phyloP scores from a whole-genome alignment of 2,888 invertebrate genomes.

The Carpatolechia fugitivella region DNA sequence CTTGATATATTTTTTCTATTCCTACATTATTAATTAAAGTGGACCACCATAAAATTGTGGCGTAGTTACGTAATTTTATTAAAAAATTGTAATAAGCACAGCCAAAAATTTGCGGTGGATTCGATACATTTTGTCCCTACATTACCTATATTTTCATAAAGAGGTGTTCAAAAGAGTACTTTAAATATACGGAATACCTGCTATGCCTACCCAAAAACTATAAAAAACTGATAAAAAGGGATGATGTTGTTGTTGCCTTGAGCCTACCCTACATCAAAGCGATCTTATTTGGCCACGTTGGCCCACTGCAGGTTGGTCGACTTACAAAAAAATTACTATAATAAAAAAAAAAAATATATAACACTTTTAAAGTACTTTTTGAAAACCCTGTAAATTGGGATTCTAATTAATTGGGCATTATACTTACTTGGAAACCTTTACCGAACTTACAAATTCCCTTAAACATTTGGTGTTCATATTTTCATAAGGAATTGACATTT shows the following conservation, averaged over 20 bases:
- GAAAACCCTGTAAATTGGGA: background rate
- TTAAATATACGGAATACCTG: too few species aligned
- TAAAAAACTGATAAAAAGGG: too few species aligned
- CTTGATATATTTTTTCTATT: constrained; percentile 13
- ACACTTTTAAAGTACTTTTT: background rate
- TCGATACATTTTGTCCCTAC: constrained; percentile 54
- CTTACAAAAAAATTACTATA: too few species aligned
- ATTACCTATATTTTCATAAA: background rate
- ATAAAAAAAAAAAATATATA: too few species aligned
- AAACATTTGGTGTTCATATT: background rate
- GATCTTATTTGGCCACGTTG: too few species aligned
- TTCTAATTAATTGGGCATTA: background rate
- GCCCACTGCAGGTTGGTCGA: too few species aligned
- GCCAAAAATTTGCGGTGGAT: constrained; percentile 71
- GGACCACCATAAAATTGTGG: constrained; percentile 52
- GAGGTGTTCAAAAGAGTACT: too few species aligned
- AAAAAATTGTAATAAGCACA: constrained; percentile 64
- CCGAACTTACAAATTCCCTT: background rate
- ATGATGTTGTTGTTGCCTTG: too few species aligned
- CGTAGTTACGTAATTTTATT: constrained; percentile 33
- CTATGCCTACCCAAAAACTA: too few species aligned
- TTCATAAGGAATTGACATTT: constrained; percentile 5
- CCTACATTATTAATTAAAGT: constrained; percentile 27
- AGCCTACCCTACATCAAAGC: too few species aligned
- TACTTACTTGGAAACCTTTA: constrained; percentile 30